Percentiles rank a stretch among this genome's conserved stretches.
Conservation (phyloP, 2,888 invertebrate genomes). For the Limnephilus auricula region DNA sequence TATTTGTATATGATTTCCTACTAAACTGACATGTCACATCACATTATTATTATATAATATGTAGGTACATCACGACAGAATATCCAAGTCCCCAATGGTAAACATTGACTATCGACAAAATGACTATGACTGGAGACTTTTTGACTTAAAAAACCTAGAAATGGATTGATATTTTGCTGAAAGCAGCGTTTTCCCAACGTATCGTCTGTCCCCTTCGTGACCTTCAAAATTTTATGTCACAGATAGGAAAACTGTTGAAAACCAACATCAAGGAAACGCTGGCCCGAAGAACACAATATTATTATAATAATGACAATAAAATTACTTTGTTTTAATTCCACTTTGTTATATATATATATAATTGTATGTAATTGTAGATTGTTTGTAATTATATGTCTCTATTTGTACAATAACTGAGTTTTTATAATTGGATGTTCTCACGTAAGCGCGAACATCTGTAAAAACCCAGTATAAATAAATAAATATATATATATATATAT, state of each 20-base stretch:
- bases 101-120: background rate
- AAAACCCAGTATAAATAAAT: too few species aligned
- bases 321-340: too few species aligned
- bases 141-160: background rate
- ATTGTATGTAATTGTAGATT: too few species aligned
- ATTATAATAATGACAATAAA: too few species aligned
- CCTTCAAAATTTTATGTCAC: too few species aligned
- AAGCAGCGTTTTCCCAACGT: background rate
- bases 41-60: background rate
- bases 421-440: too few species aligned
- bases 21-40: background rate
- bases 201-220: too few species aligned
- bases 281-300: background rate
- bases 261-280: background rate
- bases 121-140: background rate
- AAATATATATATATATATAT: too few species aligned
- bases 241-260: background rate
- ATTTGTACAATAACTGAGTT: too few species aligned
- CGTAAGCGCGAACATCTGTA: too few species aligned
- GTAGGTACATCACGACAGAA: background rate
- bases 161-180: background rate
- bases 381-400: too few species aligned
- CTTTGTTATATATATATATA: too few species aligned
- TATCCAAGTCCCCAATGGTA: background rate
- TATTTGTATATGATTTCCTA: background rate